Percentiles rank a stretch among this genome's conserved stretches.
These are phyloP conservation scores for Smutsia gigantea DNA, from an alignment of 2,797 vertebrate species.

Conservation along the genomic window DNA sequence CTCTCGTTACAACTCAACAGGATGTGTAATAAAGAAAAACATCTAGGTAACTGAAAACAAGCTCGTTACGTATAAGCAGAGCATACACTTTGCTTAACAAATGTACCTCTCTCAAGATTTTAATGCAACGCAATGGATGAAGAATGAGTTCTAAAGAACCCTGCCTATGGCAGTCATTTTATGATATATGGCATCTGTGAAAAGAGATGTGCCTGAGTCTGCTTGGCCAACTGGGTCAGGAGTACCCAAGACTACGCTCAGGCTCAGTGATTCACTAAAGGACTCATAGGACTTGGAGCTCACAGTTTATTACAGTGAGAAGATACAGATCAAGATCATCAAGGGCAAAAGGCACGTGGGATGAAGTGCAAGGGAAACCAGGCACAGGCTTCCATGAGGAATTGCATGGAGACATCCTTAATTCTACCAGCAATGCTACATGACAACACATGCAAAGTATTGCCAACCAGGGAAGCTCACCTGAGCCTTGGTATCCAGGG, in stretches of 20 bases:
- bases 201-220: background rate
- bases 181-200: background rate
- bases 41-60: conserved; percentile 10
- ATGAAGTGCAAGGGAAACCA: background rate
- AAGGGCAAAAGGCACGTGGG: background rate
- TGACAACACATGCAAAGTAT: background rate
- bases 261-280: background rate
- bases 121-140: background rate
- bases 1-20: background rate
- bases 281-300: background rate
- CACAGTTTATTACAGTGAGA: background rate
- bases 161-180: background rate
- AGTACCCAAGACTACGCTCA: background rate
- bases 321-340: background rate
- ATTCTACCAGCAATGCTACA: background rate
- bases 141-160: background rate
- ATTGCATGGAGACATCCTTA: background rate
- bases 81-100: background rate
- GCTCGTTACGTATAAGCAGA: conserved; percentile 23
- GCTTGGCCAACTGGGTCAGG: background rate
- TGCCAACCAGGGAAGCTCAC: background rate
- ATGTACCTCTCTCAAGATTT: conserved; percentile 42
- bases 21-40: conserved; percentile 2
- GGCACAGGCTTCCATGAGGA: background rate
- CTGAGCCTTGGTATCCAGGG: background rate